Evolutionary conservation across 1,140 invertebrate species (phyloP), one percentile per base, ranked within the genome.

Genomic region (Drosophila lini): DNA sequence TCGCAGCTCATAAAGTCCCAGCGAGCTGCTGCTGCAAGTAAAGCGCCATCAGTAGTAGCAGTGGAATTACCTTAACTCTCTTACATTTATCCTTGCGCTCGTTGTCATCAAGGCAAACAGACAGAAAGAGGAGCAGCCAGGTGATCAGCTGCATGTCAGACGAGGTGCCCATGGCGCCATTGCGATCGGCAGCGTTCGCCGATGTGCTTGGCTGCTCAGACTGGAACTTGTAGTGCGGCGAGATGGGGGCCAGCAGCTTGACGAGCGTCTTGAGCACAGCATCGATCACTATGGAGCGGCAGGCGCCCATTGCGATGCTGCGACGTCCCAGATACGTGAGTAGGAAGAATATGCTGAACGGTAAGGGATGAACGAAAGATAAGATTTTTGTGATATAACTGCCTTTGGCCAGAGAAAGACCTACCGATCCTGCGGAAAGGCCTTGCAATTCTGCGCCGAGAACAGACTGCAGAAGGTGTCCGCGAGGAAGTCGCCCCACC

Each of bases 401-500:
- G 11, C 16, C 36, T 25, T 25, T 10, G 10, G 11, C 9, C 2
- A n/a, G 1, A 9, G 15, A 0, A n/a, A 42, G 9, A 58, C 78
- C 71, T 91, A 97, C 97, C 96, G 96, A 91, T 98, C 97, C 88
- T 98, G 96, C 32, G 97, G 96, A 84, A 97, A 97, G 44, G 96
- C 95, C 53, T 95, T 94, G 19, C 94, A 95, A 70, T 97, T 96
- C 15, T 95, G 95, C 0, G 96, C 95, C 3, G 96, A 95, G 91
- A 97, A 98, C 52, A 97, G 94, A 74, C 94, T 94, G 15, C 95
- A 94, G 25, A 98, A 94, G 11, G 96, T 96, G 82, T 96, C 96
- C 2, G 96, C 96, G 5, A 98, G 93, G 84, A 97, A 97, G 63
- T 96, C 94, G 13, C 97, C 97, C 97, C 97, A 98, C 97, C 97